Evolutionary conservation across 2,113 vertebrate genomes (phyloP), one percentile per base, ranked within the genome.

Genomic region (Siphamia tubifer): DNA sequence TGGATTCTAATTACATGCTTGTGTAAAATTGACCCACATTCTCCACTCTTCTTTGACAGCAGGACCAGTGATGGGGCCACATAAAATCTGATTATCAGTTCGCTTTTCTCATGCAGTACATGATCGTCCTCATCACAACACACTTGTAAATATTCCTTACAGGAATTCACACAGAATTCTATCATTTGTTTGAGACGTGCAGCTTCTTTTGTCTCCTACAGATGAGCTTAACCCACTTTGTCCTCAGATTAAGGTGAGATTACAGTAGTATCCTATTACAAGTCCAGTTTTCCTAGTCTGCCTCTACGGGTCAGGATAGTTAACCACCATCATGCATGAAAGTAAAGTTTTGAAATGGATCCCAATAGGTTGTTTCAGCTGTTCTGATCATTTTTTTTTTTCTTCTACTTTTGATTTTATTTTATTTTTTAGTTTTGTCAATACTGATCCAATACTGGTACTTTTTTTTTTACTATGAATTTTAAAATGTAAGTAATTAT

Each of bases 211-310:
- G 49, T 20, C 42, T 31, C 55, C 35, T 19, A 75, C 13, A 54
- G 9, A 63, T 17, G 15, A 30, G 73, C 48, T 91, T 87, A 85
- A 75, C 72, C 74, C 47, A 72, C 42, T 81, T 68, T 20, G 45
- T 54, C 45, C 36, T 28, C 42, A 39, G 76, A 76, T 88, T 81
- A 68, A 69, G 60, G 69, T 78, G 69, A 80, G 85, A 86, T 89
- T 86, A 87, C 24, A 30, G 8, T 55, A 20, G 57, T 63, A 76
- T 85, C 72, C 74, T 57, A 65, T 77, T 85, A 78, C 10, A 35
- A 40, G n/a, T 62, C 4, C 30, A 45, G 30, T 51, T 57, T 77
- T 16, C 19, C 44, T 24, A 45, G 31, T 34, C 27, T 68, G 4
- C 38, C 21, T 23, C 4, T 43, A 21, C 9, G 6, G 48, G n/a